Conservation (phyloP, 2,797 vertebrate genomes). For the Microctenopoma stevenorrisi region DNA sequence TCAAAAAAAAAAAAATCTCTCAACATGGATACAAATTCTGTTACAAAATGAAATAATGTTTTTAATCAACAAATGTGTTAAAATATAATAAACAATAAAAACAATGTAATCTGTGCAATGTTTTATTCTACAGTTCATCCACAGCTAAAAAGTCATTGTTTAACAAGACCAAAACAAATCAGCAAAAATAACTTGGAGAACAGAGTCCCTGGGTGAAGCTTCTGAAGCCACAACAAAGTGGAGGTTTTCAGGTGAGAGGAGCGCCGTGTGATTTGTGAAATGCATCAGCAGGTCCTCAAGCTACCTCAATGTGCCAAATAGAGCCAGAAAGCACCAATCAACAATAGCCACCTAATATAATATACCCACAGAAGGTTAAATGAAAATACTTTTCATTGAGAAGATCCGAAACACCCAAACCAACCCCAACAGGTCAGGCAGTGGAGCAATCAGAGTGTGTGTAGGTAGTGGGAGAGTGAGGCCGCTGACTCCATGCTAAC, state of each 20-base stretch:
- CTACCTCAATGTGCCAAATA: conserved; percentile 54
- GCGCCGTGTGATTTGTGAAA: conserved; percentile 34
- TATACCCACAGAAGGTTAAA: conserved; percentile 43
- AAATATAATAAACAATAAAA: conserved; percentile 78
- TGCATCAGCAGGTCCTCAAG: conserved; percentile 36
- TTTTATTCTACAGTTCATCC: conserved; percentile 80
- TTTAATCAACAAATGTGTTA: conserved; percentile 67
- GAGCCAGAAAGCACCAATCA: conserved; percentile 70
- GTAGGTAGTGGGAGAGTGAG: conserved; percentile 44
- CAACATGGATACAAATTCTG: conserved; percentile 66
- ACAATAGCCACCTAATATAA: conserved; percentile 57
- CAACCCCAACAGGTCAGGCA: conserved; percentile 25
- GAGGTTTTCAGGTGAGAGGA: conserved; percentile 51
- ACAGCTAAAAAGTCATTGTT: conserved; percentile 73
- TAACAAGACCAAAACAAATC: conserved; percentile 59
- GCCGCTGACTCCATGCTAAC: conserved; percentile 41
- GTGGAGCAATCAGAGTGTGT: conserved; percentile 33
- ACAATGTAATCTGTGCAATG: conserved; percentile 72
- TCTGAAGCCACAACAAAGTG: conserved; percentile 54
- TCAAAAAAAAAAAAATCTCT: conserved; percentile 54
- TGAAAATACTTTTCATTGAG: conserved; percentile 37
- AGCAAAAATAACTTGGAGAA: conserved; percentile 51
- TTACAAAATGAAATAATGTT: conserved; percentile 67
- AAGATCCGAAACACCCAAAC: conserved; percentile 23
- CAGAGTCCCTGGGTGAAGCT: conserved; percentile 63